Conservation (phyloP, 2,113 vertebrate genomes). For the Ammodytes dubius region DNA sequence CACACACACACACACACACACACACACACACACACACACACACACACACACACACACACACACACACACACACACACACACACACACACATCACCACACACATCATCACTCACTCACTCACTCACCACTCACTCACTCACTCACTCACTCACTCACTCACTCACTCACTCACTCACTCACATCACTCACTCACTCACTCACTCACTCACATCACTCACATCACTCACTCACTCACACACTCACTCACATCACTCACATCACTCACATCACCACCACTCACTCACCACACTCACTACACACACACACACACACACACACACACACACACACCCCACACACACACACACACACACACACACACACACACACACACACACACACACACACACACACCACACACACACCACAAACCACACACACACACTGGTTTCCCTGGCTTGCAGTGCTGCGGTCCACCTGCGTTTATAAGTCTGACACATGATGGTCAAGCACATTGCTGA, state of each 20-base stretch:
- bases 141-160: not conserved
- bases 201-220: no score
- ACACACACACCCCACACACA: not conserved
- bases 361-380: conserved; percentile 3
- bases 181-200: not conserved
- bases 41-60: no score
- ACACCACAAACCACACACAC: conserved; percentile 7
- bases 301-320: no score
- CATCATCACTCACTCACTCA: no score
- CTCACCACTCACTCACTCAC: no score
- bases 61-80: conserved; percentile 7
- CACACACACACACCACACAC: not conserved
- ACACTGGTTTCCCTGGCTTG: conserved; percentile 1
- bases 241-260: no score
- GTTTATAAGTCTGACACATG: conserved; percentile 59
- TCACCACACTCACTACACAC: no score
- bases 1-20: conserved; percentile 8
- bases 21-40: not conserved
- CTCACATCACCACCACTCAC: no score
- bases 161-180: not conserved
- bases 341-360: not conserved
- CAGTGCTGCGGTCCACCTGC: conserved; percentile 39
- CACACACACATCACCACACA: no score
- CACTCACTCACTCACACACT: conserved; percentile 5
- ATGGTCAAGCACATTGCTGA: conserved; percentile 18